A percentile compares a stretch with the other conserved stretches of the same genome.
These are phyloP conservation scores for Thamnophis elegans DNA, from an alignment of 2,797 vertebrate species.

Conservation along the genomic window DNA sequence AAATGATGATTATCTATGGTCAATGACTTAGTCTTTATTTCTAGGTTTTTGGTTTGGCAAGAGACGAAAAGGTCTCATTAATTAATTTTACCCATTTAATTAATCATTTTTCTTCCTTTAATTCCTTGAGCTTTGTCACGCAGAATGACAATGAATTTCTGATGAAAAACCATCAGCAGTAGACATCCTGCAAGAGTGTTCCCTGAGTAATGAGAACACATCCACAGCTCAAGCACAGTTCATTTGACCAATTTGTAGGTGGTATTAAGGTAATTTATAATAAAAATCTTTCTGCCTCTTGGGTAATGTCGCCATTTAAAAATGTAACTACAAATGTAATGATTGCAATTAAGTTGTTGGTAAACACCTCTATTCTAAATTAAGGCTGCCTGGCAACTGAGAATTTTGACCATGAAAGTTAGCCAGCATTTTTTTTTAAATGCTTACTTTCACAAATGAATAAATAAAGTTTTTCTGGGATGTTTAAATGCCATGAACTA, in stretches of 20 bases:
- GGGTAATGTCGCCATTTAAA: constrained; percentile 22
- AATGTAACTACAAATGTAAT: constrained; percentile 38
- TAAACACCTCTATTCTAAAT: constrained; percentile 43
- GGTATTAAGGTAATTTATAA: constrained; percentile 63
- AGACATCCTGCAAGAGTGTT: constrained; percentile 49
- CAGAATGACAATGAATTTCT: constrained; percentile 54
- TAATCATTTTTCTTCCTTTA: constrained; percentile 42
- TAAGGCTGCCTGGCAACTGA: constrained; percentile 22
- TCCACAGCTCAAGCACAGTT: constrained; percentile 46
- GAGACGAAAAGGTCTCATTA: constrained; percentile 60
- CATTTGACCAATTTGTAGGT: constrained; percentile 55
- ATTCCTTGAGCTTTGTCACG: constrained; percentile 20
- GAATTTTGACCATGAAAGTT: constrained; percentile 19
- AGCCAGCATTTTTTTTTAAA: background rate
- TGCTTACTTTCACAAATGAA: constrained; percentile 3
- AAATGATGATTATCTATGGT: constrained; percentile 2
- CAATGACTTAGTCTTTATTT: constrained; percentile 49
- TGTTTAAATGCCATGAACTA: constrained; percentile 9
- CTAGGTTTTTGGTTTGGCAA: constrained; percentile 45
- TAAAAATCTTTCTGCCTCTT: constrained; percentile 49
- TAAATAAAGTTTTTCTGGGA: constrained; percentile 39
- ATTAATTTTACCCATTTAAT: constrained; percentile 68
- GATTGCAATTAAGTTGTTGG: constrained; percentile 27
- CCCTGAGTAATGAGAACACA: constrained; percentile 56
- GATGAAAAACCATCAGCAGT: constrained; percentile 53